Base-by-base conservation (phyloP, 2,113 vertebrate genomes). In the Heterotis niloticus region DNA sequence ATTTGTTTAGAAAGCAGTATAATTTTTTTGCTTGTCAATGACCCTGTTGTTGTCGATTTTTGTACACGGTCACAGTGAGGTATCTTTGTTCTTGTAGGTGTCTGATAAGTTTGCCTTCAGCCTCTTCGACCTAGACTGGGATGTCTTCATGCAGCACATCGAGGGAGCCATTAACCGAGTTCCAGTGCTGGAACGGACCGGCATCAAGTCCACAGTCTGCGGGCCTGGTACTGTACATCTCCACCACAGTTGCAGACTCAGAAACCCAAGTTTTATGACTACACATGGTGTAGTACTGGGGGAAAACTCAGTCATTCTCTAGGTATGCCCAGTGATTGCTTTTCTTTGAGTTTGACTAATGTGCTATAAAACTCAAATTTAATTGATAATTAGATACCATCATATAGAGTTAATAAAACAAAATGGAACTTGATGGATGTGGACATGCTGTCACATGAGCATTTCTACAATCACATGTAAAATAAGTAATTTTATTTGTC, bases 81-180 rank as follows among this genome's bases (percentile, higher is more conserved):
- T 20, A 74, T 68, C 5, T 81, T 72, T 79, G 5, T 64, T 34
- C 20, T 52, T 77, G 16, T 81, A 99, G 98, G 95, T 98, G 2
- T 95, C 94, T 0, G 95, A 98, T 81, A 92, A 94, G 60, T 99
- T 99, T 85, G 93, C 95, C 79, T 99, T 99, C 80, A 94, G 98
- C 81, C 94, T 99, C 78, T 99, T 99, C 81, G 96, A 99, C 82
- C 88, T 99, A 92, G 94, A 99, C 86, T 99, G 98, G 98, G 96
- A 99, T 4, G 93, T 98, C 24, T 99, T 99, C 86, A 92, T 84
- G 83, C 96, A 96, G 74, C 95, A 98, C 83, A 96, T 98, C 0
- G 93, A 97, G 57, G 98, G 97, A 0, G 96, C 97, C 9, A 62
- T 99, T 80, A 95, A 96, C 87, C 90, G 98, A 20, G 93, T 98